These are phyloP conservation scores for Plagodis dolabraria DNA, from an alignment of 2,888 invertebrate species.

Conservation along the genomic window DNA sequence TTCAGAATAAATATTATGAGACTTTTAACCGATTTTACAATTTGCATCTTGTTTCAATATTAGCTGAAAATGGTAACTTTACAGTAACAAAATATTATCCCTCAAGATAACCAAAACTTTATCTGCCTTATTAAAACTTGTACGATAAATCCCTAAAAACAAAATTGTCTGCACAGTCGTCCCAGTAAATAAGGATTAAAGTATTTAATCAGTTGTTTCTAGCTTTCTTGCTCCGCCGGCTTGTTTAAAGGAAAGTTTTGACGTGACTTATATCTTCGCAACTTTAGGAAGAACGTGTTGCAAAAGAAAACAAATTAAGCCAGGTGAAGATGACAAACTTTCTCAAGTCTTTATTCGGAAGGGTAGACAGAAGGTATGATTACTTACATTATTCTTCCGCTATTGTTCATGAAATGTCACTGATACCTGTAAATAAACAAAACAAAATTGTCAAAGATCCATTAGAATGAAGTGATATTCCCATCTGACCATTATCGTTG, in stretches of 20 bases:
- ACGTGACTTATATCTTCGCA: constrained; percentile 74
- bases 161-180: constrained; percentile 67
- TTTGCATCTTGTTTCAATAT: constrained; percentile 8
- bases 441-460: constrained; percentile 44
- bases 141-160: constrained; percentile 71
- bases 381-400: constrained; percentile 24
- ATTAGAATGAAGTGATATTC: constrained; percentile 39
- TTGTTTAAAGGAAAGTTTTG: constrained; percentile 72
- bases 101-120: constrained; percentile 47
- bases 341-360: constrained; percentile 13
- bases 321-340: constrained; percentile 39
- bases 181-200: constrained; percentile 80
- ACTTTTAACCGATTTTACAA: too few species aligned
- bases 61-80: constrained; percentile 26
- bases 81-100: constrained; percentile 27
- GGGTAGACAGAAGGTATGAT: neutral
- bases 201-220: constrained; percentile 77
- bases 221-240: constrained; percentile 45
- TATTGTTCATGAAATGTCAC: constrained; percentile 13
- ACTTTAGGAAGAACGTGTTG: constrained; percentile 42
- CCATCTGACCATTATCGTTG: constrained; percentile 52
- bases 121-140: constrained; percentile 68
- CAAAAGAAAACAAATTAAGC: constrained; percentile 29
- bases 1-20: too few species aligned
- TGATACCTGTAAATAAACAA: constrained; percentile 62